These are phyloP conservation scores for Graptemys geographica DNA, from an alignment of 2,797 vertebrate species.

Conservation along the genomic window DNA sequence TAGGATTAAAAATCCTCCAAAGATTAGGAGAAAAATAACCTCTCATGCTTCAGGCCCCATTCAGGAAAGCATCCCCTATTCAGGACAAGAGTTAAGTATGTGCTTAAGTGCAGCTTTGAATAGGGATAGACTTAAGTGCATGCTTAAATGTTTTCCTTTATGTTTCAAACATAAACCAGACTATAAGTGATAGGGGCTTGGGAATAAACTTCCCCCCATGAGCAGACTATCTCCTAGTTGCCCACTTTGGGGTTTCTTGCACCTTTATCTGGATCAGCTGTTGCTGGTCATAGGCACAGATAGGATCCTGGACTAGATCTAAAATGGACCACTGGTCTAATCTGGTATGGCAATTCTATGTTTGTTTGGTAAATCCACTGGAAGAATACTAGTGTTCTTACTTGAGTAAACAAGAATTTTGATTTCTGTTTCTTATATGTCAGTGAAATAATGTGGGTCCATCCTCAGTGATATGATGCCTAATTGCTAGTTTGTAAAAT, in stretches of 20 bases:
- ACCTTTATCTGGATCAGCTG: background rate
- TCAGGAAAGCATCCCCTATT: background rate
- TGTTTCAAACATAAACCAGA: background rate
- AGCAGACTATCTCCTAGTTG: background rate
- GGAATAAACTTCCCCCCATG: background rate
- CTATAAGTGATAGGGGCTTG: background rate
- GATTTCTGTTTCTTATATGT: background rate
- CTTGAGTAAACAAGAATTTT: background rate
- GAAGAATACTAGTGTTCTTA: background rate
- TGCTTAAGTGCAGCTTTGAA: background rate
- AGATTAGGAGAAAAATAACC: background rate
- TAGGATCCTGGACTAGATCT: background rate
- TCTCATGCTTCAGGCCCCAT: rapidly evolving
- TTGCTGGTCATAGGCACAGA: background rate
- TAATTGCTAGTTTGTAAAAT: background rate
- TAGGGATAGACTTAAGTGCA: background rate
- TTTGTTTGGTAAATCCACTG: background rate
- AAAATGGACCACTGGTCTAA: background rate
- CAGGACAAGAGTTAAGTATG: background rate
- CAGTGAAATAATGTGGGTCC: background rate
- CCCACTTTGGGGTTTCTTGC: background rate
- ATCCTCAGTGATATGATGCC: background rate
- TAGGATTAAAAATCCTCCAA: background rate
- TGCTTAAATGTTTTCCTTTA: background rate
- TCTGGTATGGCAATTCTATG: background rate